Evolutionary conservation across 1,140 invertebrate species (phyloP), one percentile per base, ranked within the genome.

Genomic region (Drosophila sp.): DNA sequence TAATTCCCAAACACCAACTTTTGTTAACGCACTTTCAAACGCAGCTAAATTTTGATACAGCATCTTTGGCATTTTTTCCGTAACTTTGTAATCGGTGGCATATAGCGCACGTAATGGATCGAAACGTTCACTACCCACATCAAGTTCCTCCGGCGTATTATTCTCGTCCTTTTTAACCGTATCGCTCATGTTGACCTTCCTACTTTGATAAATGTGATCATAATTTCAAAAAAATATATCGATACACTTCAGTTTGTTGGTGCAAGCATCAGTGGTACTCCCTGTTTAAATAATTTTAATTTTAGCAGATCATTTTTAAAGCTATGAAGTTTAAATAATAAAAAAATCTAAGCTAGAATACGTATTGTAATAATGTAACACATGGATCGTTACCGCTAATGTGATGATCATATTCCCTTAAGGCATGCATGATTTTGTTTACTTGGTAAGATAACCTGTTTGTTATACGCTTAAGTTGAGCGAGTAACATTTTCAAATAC

Each of bases 51-150:
- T 91, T 50, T 91, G 86, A 41, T 91, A 90, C 5, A 89, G 45
- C 4, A 91, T 76, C 48, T 90, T 91, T 25, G 90, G 89, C 16
- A 65, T 16, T 4, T 58, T 73, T 2, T 89, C 74, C 0, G 94
- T 94, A 1, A 95, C 29, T 72, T 90, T 89, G 0, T 93, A 76
- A 74, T 94, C 94, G 4, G 91, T 45, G 0, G 94, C 93, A 61
- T 94, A 94, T 9, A 97, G 87, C 2, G 94, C 95, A 81, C 94
- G 94, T 0, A 95, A 46, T 0, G 96, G 94, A 92, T 96, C 93
- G 59, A 96, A 96, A 45, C 92, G 92, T 4, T 94, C 93, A 84
- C 94, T 95, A 59, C 89, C 93, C 32, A 94, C 92, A 84, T 95
- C 94, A 27, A 95, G 86, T 92, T 94, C 94, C 14, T 58, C 11